A percentile compares a stretch with the other conserved stretches of the same genome.
These are phyloP conservation scores for Ceyx melanurus DNA, from an alignment of 2,113 vertebrate species.

Conservation along the genomic window DNA sequence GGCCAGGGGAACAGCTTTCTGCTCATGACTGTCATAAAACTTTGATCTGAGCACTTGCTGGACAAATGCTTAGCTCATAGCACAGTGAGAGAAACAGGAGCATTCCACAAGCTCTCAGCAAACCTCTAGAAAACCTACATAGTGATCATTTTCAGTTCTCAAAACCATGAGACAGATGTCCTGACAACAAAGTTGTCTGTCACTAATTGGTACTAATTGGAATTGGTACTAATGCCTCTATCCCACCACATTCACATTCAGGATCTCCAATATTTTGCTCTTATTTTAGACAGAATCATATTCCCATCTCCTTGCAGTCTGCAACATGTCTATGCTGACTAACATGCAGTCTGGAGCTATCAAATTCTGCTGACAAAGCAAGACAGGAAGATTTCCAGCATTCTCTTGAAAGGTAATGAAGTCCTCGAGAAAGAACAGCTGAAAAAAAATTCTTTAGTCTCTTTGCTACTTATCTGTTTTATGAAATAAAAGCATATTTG, in stretches of 20 bases:
- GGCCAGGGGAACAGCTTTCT: background rate
- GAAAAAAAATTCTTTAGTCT: background rate
- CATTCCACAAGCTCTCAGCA: background rate
- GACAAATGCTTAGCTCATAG: background rate
- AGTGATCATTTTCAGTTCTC: background rate
- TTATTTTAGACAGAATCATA: background rate
- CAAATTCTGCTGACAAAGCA: background rate
- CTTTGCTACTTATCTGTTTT: background rate
- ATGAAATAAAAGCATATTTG: background rate
- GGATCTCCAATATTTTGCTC: background rate
- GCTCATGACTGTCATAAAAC: background rate
- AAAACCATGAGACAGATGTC: background rate
- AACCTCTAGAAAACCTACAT: background rate
- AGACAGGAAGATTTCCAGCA: background rate
- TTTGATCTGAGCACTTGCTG: background rate
- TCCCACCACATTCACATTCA: background rate
- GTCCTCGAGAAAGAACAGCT: background rate
- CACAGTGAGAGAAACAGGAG: background rate
- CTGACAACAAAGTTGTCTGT: background rate
- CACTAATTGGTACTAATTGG: background rate
- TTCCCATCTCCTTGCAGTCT: background rate
- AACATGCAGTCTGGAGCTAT: background rate
- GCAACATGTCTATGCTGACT: background rate
- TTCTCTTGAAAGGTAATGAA: background rate
- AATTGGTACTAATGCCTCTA: background rate